A percentile compares a stretch with the other conserved stretches of the same genome.
Evolutionary conservation across 2,888 invertebrate species (phyloP).

Genomic region (Philhelius pedissequus): DNA sequence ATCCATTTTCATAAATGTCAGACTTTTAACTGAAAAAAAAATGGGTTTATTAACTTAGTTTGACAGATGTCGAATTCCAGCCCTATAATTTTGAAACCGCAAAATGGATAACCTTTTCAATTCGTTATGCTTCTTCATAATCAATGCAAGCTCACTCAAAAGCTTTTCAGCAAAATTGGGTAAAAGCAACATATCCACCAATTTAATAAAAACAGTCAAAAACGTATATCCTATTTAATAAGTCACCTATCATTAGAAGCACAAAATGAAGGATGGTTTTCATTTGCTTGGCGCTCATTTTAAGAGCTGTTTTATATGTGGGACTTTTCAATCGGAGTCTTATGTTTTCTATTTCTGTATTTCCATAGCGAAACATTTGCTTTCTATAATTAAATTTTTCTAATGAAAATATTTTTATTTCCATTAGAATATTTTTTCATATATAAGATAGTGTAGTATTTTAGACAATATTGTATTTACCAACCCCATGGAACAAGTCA

Average conservation of each 20-base stretch:
- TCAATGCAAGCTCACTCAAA: neutral
- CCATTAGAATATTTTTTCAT: neutral
- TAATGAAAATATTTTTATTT: conserved; percentile 57
- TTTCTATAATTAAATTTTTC: conserved; percentile 65
- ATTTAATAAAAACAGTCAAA: conserved; percentile 48
- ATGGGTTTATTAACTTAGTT: too few species aligned
- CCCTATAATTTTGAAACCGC: too few species aligned
- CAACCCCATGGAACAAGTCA: conserved; percentile 69
- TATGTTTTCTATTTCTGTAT: conserved; percentile 59
- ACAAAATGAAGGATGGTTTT: conserved; percentile 55
- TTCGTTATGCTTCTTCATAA: neutral
- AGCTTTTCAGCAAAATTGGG: neutral
- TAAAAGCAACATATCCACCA: conserved; percentile 37
- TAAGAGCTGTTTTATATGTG: conserved; percentile 24
- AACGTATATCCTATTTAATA: conserved; percentile 61
- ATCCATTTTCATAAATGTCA: too few species aligned
- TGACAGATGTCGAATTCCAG: too few species aligned
- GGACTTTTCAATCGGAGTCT: conserved; percentile 25
- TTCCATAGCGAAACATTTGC: conserved; percentile 62
- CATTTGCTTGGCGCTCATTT: conserved; percentile 66
- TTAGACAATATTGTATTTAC: conserved; percentile 54
- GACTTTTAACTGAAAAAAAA: too few species aligned
- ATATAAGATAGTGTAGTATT: too few species aligned
- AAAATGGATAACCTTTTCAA: too few species aligned
- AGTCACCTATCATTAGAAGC: conserved; percentile 67